phyloP scores from a whole-genome alignment of 2,113 vertebrate species.

The Apaloderma vittatum region DNA sequence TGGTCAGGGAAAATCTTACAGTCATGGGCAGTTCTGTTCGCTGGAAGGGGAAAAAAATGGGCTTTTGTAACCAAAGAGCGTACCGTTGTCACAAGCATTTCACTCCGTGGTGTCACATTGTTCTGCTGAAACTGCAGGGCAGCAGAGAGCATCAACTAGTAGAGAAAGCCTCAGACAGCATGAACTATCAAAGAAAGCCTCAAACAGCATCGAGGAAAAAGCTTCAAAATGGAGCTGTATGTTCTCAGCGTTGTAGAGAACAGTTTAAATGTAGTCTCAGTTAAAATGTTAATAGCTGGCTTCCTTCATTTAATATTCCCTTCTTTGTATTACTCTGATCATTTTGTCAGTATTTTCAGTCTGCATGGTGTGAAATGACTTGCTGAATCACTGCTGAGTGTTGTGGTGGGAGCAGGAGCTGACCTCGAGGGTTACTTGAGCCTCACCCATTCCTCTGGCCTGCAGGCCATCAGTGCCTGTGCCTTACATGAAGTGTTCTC shows the following conservation, averaged over 20 bases:
- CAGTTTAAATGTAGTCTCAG: background rate
- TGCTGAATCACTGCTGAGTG: background rate
- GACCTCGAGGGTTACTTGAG: background rate
- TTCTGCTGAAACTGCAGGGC: background rate
- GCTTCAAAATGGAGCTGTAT: background rate
- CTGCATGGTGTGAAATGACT: background rate
- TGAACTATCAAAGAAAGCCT: background rate
- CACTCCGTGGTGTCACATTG: background rate
- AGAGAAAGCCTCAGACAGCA: background rate
- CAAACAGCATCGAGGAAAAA: background rate
- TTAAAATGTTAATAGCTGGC: background rate
- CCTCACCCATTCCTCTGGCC: background rate
- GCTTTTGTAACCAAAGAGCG: background rate
- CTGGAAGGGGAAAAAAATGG: background rate
- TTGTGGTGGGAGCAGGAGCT: background rate
- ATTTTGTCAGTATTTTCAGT: background rate
- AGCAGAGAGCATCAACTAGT: background rate
- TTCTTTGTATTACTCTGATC: background rate
- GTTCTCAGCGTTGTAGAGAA: background rate
- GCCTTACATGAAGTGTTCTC: background rate
- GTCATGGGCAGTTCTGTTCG: background rate
- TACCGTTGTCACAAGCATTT: rapidly evolving
- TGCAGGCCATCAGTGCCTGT: background rate
- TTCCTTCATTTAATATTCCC: background rate
- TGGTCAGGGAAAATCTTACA: background rate